Evolutionary conservation across 2,888 invertebrate species (phyloP).

Genomic region (Acanthococcus lagerstroemiae): DNA sequence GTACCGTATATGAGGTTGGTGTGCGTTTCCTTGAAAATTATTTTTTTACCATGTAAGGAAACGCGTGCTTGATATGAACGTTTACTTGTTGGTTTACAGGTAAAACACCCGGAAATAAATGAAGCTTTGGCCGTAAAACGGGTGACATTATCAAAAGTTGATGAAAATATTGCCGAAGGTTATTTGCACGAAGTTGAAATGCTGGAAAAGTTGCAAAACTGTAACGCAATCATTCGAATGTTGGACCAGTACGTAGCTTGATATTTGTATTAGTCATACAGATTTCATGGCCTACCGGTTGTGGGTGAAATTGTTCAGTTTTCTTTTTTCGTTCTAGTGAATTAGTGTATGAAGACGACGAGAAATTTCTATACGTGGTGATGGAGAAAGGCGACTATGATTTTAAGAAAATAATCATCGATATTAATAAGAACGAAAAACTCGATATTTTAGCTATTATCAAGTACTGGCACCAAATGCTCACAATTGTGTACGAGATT

Average conservation of each 20-base stretch:
- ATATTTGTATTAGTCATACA: background rate
- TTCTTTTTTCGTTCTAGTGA: background rate
- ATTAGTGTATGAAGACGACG: constrained; percentile 35
- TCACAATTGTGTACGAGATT: constrained; percentile 79
- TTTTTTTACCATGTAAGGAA: background rate
- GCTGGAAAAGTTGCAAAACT: constrained; percentile 67
- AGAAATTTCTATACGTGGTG: constrained; percentile 64
- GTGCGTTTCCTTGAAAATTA: background rate
- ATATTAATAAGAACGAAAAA: constrained; percentile 44
- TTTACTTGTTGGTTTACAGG: constrained; percentile 44
- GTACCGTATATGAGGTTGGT: constrained; percentile 55
- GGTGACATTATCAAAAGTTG: constrained; percentile 64
- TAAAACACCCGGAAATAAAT: constrained; percentile 51
- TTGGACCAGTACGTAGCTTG: constrained; percentile 69
- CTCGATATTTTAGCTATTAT: constrained; percentile 64
- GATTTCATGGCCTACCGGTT: background rate
- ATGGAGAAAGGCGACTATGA: constrained; percentile 91
- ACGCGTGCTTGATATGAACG: background rate
- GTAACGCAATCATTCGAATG: constrained; percentile 55
- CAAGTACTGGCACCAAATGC: constrained; percentile 90
- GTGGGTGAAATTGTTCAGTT: background rate
- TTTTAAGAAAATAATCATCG: constrained; percentile 63
- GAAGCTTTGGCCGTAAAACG: constrained; percentile 65
- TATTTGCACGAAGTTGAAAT: constrained; percentile 83
- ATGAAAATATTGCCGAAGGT: constrained; percentile 55